Conservation (phyloP, 2,797 vertebrate species). For the Neosilurus hyrtlii region DNA sequence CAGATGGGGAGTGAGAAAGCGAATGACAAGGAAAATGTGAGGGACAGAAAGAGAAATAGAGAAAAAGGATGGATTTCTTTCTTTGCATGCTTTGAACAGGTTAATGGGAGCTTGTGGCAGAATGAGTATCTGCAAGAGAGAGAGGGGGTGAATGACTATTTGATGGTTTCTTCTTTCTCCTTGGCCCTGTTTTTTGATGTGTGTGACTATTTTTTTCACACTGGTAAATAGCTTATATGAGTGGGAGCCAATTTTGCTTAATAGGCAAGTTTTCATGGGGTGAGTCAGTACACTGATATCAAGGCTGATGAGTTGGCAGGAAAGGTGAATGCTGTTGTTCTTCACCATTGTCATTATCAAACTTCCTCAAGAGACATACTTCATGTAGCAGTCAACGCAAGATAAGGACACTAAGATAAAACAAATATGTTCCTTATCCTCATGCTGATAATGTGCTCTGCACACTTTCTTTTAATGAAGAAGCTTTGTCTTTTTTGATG, state of each 20-base stretch:
- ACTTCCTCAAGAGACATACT: slow-evolving; percentile 49
- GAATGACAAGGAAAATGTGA: slow-evolving; percentile 42
- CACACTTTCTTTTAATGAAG: slow-evolving; percentile 11
- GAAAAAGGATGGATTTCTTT: slow-evolving; percentile 48
- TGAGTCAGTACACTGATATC: slow-evolving; percentile 53
- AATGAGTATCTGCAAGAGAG: slow-evolving; percentile 62
- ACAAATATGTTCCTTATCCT: slow-evolving; percentile 24
- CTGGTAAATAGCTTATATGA: slow-evolving; percentile 62
- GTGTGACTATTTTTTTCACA: slow-evolving; percentile 52
- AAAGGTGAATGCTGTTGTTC: slow-evolving; percentile 53
- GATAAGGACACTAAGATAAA: slow-evolving; percentile 26
- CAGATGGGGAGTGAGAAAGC: slow-evolving; percentile 54
- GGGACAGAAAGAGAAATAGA: background rate
- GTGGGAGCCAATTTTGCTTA: slow-evolving; percentile 59
- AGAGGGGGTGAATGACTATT: slow-evolving; percentile 65
- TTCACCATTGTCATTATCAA: slow-evolving; percentile 47
- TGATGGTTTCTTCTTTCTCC: slow-evolving; percentile 71
- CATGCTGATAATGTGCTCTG: background rate
- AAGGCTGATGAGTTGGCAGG: slow-evolving; percentile 57
- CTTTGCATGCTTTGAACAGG: slow-evolving; percentile 65
- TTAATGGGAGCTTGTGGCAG: slow-evolving; percentile 70
- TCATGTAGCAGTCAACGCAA: slow-evolving; percentile 18
- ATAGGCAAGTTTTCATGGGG: slow-evolving; percentile 60
- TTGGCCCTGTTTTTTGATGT: slow-evolving; percentile 64
- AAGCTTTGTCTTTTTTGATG: slow-evolving; percentile 23